These are phyloP conservation scores for Diadromus collaris DNA, from an alignment of 2,888 invertebrate species.

Conservation along the genomic window DNA sequence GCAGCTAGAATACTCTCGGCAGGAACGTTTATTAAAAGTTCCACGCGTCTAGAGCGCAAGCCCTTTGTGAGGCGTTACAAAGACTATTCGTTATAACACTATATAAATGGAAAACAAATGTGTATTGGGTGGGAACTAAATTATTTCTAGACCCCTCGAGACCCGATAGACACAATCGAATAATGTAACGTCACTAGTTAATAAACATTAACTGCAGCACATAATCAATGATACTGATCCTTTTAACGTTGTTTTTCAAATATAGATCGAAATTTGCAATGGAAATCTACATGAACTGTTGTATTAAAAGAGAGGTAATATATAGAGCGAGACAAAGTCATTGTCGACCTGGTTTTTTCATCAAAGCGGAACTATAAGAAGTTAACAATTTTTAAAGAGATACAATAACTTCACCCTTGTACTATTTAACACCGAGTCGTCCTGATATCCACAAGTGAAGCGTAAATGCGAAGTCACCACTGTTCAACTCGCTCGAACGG, in stretches of 20 bases:
- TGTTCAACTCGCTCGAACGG: conserved; percentile 33
- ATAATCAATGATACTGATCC: not conserved
- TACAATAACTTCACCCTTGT: conserved; percentile 5
- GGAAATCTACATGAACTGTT: too few species aligned
- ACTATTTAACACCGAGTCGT: conserved; percentile 11
- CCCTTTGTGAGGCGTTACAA: conserved; percentile 49
- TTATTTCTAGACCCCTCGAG: not conserved
- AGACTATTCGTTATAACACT: conserved; percentile 26
- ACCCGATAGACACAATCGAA: not conserved
- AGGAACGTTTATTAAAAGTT: conserved; percentile 45
- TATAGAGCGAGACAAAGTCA: not conserved
- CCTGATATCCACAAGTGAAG: conserved; percentile 41
- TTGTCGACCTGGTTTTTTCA: not conserved
- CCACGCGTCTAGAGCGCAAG: conserved; percentile 15
- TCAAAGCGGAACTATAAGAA: not conserved
- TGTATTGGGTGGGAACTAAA: not conserved
- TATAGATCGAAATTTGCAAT: too few species aligned
- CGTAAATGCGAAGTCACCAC: conserved; percentile 41
- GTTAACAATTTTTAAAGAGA: not conserved
- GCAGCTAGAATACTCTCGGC: conserved; percentile 1
- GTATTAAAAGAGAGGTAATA: too few species aligned
- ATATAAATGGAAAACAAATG: conserved; percentile 1
- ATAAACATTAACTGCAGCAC: not conserved
- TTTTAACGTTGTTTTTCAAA: not conserved
- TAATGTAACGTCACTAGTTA: not conserved